Conservation (phyloP, 2,113 vertebrate genomes). For the Emydura subglobosa region DNA sequence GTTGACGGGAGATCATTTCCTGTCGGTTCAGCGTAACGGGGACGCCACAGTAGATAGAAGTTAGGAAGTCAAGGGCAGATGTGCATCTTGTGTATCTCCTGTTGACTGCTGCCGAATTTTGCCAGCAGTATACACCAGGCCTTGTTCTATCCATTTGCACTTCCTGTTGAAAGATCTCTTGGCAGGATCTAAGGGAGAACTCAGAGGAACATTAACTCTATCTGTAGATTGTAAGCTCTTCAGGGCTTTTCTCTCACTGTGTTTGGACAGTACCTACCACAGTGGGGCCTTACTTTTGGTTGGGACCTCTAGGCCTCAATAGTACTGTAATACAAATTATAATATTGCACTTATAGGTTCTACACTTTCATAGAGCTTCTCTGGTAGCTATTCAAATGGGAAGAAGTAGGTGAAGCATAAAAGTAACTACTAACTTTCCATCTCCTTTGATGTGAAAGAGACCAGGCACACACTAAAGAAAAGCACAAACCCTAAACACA, state of each 20-base stretch:
- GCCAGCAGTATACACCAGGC: too few species aligned
- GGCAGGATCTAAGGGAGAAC: background rate
- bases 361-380: background rate
- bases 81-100: too few species aligned
- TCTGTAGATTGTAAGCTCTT: background rate
- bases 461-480: background rate
- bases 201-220: background rate
- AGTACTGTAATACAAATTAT: background rate
- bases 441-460: background rate
- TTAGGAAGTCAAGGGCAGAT: too few species aligned
- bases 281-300: background rate
- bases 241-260: background rate
- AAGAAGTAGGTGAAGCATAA: background rate
- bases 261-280: background rate
- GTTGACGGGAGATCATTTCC: too few species aligned
- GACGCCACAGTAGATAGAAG: too few species aligned
- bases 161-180: background rate
- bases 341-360: background rate
- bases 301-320: background rate
- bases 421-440: background rate
- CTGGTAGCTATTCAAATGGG: background rate
- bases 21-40: too few species aligned
- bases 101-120: too few species aligned
- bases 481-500: background rate
- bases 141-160: background rate